phyloP scores from a whole-genome alignment of 2,888 invertebrate species.

The Digitonthophagus gazella region DNA sequence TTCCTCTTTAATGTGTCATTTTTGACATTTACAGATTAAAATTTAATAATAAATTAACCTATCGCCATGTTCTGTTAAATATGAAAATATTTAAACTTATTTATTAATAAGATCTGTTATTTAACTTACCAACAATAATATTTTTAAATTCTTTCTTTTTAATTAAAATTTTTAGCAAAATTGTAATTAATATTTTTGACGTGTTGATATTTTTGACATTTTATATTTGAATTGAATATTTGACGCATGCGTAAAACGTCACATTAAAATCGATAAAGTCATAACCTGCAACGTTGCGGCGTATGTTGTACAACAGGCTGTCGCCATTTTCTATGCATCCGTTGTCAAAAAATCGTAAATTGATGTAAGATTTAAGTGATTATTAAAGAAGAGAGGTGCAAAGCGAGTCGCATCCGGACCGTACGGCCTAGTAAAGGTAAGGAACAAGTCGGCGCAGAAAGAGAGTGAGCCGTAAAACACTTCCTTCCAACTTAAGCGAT shows the following conservation, averaged over 20 bases:
- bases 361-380: conserved; percentile 19
- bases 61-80: too few species aligned
- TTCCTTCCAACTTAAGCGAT: conserved; percentile 43
- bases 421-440: conserved; percentile 41
- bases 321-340: conserved; percentile 27
- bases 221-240: background rate
- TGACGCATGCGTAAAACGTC: conserved; percentile 1
- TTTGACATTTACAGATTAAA: too few species aligned
- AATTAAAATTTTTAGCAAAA: too few species aligned
- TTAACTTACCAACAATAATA: too few species aligned
- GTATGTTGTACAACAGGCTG: conserved; percentile 22
- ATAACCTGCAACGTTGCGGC: background rate
- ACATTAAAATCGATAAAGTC: conserved; percentile 9
- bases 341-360: conserved; percentile 28
- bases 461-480: conserved; percentile 45
- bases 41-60: too few species aligned
- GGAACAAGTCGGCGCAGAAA: conserved; percentile 46
- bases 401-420: conserved; percentile 29
- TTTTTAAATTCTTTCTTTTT: too few species aligned
- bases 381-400: conserved; percentile 28
- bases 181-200: background rate
- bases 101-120: too few species aligned
- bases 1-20: too few species aligned
- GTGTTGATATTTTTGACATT: background rate
- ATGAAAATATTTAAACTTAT: too few species aligned